Evolutionary conservation across 2,113 vertebrate genomes (phyloP).

Genomic region (Vulpes ferrilata): DNA sequence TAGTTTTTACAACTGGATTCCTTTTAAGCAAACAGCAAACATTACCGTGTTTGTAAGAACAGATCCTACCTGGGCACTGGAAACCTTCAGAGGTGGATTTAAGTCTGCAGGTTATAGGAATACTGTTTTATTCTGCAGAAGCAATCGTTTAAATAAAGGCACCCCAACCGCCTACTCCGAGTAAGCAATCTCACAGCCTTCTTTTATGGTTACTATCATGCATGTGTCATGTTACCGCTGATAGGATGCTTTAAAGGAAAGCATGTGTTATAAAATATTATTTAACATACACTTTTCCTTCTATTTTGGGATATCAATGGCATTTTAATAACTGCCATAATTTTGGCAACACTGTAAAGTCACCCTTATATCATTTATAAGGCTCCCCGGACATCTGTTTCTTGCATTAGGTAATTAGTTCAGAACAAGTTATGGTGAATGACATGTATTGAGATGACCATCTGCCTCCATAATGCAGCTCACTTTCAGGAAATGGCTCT

Average conservation of each 20-base stretch:
- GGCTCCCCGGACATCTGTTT: constrained; percentile 77
- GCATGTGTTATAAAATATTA: constrained; percentile 54
- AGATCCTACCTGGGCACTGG: neutral
- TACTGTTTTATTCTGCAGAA: constrained; percentile 42
- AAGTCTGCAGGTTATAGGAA: neutral
- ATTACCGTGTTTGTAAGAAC: neutral
- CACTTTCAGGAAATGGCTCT: constrained; percentile 50
- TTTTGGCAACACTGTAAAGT: constrained; percentile 65
- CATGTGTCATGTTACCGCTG: neutral
- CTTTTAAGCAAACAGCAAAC: neutral
- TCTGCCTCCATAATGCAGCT: constrained; percentile 70
- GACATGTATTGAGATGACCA: constrained; percentile 68
- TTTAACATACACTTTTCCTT: constrained; percentile 10
- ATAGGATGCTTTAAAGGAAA: constrained; percentile 23
- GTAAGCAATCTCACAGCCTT: constrained; percentile 54
- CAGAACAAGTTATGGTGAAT: constrained; percentile 72
- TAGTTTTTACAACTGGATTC: constrained; percentile 11
- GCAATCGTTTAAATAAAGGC: constrained; percentile 63
- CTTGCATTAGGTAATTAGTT: constrained; percentile 81
- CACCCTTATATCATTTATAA: constrained; percentile 69
- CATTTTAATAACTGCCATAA: constrained; percentile 79
- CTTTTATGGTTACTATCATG: constrained; percentile 53
- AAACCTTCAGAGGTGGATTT: neutral
- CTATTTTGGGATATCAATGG: constrained; percentile 68
- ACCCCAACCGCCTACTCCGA: neutral